Evolutionary conservation across 2,888 invertebrate genomes (phyloP).

Genomic region (Rhingia rostrata): DNA sequence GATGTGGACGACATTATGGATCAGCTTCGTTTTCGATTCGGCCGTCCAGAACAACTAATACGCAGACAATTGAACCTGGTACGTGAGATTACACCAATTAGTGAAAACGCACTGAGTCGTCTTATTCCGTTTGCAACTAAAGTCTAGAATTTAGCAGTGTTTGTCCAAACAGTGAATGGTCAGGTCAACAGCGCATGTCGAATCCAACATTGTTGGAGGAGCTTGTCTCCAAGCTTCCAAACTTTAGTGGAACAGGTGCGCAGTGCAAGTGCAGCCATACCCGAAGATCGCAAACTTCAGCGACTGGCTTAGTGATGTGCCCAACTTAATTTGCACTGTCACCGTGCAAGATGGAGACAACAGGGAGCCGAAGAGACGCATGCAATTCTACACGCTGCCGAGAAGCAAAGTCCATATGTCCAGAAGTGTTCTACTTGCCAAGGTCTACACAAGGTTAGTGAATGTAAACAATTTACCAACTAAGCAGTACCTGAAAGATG

Average conservation of each 20-base stretch:
- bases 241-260: slow-evolving; percentile 38
- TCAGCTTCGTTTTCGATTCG: no score
- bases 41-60: slow-evolving; percentile 64
- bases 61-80: slow-evolving; percentile 60
- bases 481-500: slow-evolving; percentile 2
- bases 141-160: no score
- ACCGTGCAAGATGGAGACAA: slow-evolving; percentile 11
- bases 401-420: background rate
- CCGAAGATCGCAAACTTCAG: slow-evolving; percentile 27
- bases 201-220: slow-evolving; percentile 68
- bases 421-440: slow-evolving; percentile 19
- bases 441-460: slow-evolving; percentile 33
- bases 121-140: no score
- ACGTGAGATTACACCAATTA: slow-evolving; percentile 45
- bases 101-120: slow-evolving; percentile 50
- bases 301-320: slow-evolving; percentile 19
- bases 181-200: slow-evolving; percentile 52
- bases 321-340: slow-evolving; percentile 17
- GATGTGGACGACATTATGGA: no score
- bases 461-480: slow-evolving; percentile 4
- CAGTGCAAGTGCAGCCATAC: slow-evolving; percentile 16
- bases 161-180: no score
- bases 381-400: background rate
- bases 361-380: background rate
- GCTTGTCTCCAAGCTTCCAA: slow-evolving; percentile 35